Base-by-base conservation (phyloP, 2,888 invertebrate genomes). In the Uloborus plumipes region DNA sequence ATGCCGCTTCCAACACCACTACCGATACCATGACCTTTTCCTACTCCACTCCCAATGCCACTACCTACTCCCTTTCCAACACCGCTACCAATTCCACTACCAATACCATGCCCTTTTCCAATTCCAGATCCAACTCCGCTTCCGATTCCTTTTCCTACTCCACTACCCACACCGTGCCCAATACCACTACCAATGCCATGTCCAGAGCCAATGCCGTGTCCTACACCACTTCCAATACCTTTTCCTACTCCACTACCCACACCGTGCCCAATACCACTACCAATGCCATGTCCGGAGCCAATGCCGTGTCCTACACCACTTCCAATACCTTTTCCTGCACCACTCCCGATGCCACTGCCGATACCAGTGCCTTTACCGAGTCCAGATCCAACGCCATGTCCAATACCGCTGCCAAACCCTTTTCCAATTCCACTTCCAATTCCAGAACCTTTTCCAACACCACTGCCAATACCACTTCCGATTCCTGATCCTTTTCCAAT, bases 321-420 rank as follows among this genome's bases (percentile, higher is more conserved):
- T 18, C 81, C 81, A 9, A 58, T 71, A 11, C 81, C 81, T 31
- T 20, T 61, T 4, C 81, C 81, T 13, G 58, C 26, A 16, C 81
- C 81, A 16, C 20, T 22, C n/a, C 81, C 81, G 7, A 65, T 39
- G 6, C 81, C 81, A 15, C 11, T 58, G 51, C 81, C 81, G 9
- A 59, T 39, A 1, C 81, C 81, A 26, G 22, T 53, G 7, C 81
- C 81, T 47, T 20, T 75, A 26, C 81, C 81, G 4, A 20, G 18
- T 20, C 72, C 72, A 7, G 31, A n/a, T 61, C 71, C 71, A 9
- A 18, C 26, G 1, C 71, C 71, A 20, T 20, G 15, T 49, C 71
- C 71, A 1, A 59, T 22, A 0, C 71, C 71, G 22, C 61, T 65
- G 7, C 81, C 81, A 14, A 49, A n/a, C 20, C 81, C 80, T 14